These are phyloP conservation scores for Drosophila anomalata DNA, from an alignment of 2,888 invertebrate genomes.

Conservation along the genomic window DNA sequence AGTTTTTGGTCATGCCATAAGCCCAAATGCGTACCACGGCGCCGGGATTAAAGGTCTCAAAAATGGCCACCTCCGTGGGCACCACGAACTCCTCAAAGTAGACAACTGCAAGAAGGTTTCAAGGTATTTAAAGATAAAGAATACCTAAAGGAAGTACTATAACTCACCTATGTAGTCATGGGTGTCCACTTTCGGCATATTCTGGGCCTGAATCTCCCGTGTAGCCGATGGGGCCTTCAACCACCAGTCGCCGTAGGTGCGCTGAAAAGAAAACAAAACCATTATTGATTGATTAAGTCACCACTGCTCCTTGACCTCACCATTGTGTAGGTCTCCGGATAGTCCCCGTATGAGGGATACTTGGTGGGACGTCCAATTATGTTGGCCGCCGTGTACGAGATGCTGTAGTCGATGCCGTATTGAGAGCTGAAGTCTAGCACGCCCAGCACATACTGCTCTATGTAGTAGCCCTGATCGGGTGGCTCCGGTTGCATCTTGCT, in stretches of 20 bases:
- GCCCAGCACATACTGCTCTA: constrained; percentile 91
- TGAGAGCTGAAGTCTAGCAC: constrained; percentile 94
- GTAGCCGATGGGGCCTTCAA: constrained; percentile 89
- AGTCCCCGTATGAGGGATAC: constrained; percentile 96
- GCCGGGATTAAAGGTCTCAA: constrained; percentile 94
- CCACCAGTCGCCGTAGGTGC: constrained; percentile 95
- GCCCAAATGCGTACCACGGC: constrained; percentile 93
- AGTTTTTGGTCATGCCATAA: constrained; percentile 84
- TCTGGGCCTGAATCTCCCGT: constrained; percentile 90
- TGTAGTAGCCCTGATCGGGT: constrained; percentile 59
- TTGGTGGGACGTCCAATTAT: constrained; percentile 92
- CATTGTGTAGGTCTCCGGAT: constrained; percentile 95
- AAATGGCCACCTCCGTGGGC: constrained; percentile 87
- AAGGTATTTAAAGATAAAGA: neutral
- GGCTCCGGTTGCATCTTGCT: constrained; percentile 45
- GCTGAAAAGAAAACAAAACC: constrained; percentile 84
- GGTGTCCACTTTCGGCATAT: constrained; percentile 87
- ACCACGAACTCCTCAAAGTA: constrained; percentile 83
- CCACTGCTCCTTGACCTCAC: constrained; percentile 85
- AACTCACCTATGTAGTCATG: constrained; percentile 91
- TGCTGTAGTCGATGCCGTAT: constrained; percentile 94
- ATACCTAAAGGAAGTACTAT: neutral
- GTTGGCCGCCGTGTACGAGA: constrained; percentile 94
- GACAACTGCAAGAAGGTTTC: constrained; percentile 67
- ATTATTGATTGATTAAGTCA: neutral